Conservation (phyloP, 1,140 invertebrate species). For the Thaumetopoea pityocampa region DNA sequence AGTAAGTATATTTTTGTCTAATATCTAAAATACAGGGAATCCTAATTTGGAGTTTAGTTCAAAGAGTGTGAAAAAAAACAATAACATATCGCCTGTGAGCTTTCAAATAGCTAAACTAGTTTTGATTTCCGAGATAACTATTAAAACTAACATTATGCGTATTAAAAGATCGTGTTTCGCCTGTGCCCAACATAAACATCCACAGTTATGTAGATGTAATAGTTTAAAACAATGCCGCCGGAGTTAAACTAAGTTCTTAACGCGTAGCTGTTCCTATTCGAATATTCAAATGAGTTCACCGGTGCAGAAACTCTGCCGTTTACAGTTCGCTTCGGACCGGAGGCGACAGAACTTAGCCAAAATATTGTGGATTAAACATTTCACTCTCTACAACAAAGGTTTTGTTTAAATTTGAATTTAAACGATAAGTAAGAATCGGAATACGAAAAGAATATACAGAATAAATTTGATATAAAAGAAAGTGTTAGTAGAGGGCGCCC, state of each 20-base stretch:
- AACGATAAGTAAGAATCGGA: neutral
- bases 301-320: conserved; percentile 46
- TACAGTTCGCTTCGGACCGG: conserved; percentile 13
- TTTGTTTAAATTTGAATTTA: neutral
- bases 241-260: conserved; percentile 44
- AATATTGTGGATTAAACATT: conserved; percentile 2
- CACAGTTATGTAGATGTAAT: conserved; percentile 55
- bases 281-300: conserved; percentile 62
- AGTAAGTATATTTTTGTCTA: no score
- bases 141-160: conserved; percentile 30
- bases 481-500: no score
- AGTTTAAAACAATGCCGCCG: conserved; percentile 56
- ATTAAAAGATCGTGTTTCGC: conserved; percentile 27
- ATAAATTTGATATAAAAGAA: no score
- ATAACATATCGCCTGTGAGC: no score
- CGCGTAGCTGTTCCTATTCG: conserved; percentile 39
- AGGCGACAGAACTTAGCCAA: conserved; percentile 1
- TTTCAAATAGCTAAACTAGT: no score
- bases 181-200: conserved; percentile 51
- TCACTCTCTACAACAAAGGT: conserved; percentile 1
- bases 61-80: no score
- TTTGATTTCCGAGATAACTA: conserved; percentile 52
- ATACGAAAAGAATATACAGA: neutral
- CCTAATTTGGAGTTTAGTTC: no score
- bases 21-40: no score